A percentile compares a stretch with the other conserved stretches of the same genome.
These are phyloP conservation scores for Enteromius radiatus DNA, from an alignment of 2,797 vertebrate species.

Conservation along the genomic window DNA sequence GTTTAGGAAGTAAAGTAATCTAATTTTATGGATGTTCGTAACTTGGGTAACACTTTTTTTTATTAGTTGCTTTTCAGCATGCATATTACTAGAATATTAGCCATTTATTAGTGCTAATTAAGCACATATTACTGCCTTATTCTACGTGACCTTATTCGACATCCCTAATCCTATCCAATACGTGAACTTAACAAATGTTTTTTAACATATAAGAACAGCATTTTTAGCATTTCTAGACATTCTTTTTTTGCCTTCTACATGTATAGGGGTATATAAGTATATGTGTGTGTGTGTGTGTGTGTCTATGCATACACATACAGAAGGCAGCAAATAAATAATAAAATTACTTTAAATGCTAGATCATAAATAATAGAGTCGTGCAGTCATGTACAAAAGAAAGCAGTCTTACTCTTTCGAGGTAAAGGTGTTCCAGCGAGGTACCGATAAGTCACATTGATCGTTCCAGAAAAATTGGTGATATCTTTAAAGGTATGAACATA, in stretches of 20 bases:
- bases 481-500: constrained; percentile 93
- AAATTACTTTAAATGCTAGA: not conserved
- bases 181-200: too few species aligned
- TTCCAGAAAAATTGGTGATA: constrained; percentile 94
- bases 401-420: constrained; percentile 92
- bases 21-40: not conserved
- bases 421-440: constrained; percentile 92
- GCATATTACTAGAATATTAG: too few species aligned
- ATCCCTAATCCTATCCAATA: too few species aligned
- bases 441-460: constrained; percentile 95
- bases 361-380: not conserved
- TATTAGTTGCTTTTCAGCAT: too few species aligned
- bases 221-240: too few species aligned
- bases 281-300: not conserved
- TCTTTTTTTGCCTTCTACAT: not conserved
- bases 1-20: not conserved
- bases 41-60: not conserved
- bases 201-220: not conserved
- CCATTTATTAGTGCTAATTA: too few species aligned
- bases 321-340: constrained; percentile 22
- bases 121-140: too few species aligned
- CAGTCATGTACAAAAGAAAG: not conserved
- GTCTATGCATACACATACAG: not conserved
- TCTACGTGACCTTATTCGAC: too few species aligned
- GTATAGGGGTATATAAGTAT: not conserved